Evolutionary conservation across 2,888 invertebrate species (phyloP), one percentile per base, ranked within the genome.

Genomic region (Marronus borbonicus): DNA sequence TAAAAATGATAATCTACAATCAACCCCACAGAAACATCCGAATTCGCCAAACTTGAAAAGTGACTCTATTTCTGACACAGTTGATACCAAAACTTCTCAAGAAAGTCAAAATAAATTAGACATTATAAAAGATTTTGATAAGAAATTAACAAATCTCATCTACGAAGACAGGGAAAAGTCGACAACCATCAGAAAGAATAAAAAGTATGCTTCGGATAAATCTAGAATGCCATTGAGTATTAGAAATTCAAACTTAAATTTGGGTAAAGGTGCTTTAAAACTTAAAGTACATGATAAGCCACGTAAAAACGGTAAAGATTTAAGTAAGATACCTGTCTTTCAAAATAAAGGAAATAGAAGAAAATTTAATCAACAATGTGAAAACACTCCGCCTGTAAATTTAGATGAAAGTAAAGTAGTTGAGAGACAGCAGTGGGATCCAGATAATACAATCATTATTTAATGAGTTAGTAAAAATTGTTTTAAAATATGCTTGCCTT

Each of bases 121-220:
- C 44, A 84, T 85, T 79, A 82, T 83, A 78, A 85, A 80, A 85
- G 89, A 81, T 86, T 85, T 88, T 65, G 86, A 89, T 76, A 89
- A 89, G 81, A 85, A 89, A 81, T 89, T 91, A 76, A 90, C 90
- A 3, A 86, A 91, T 68, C 86, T 91, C n/a, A 91, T 92, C 80
- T 92, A 92, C 87, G 92, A 92, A 88, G 92, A 92, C 88, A 88
- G 90, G 60, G 83, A 84, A 76, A 77, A 81, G 80, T 4, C 81
- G 80, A 17, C 70, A 24, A 39, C 83, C 83, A 66, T 84, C 83
- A 49, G 36, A 55, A 74, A 52, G 55, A 62, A 44, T 49, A 31
- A 76, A 52, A 80, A 58, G 66, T 52, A 49, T 36, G 60, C 5
- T 20, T 84, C 83, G 80, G 58, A 90, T 14, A 78, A 83, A 55